Base-by-base conservation (phyloP, 2,113 vertebrate genomes). In the Corythoichthys intestinalis region DNA sequence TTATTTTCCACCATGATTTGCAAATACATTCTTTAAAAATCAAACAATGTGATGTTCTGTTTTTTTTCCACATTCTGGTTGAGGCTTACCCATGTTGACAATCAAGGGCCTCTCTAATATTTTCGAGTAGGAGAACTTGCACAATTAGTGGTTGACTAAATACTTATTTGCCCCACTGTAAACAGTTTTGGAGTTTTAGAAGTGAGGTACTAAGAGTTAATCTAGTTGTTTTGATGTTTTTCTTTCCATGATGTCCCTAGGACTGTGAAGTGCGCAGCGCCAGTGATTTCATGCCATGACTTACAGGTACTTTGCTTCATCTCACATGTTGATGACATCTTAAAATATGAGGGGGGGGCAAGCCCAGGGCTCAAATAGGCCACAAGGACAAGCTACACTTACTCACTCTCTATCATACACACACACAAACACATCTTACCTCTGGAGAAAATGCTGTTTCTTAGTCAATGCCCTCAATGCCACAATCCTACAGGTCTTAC, bases 391-490 rank as follows among this genome's bases (percentile, higher is more conserved):
- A 47, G 67, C 44, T 62, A 49, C 35, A 44, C 28, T 62, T 56
- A 60, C 28, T 64, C 57, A 17, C 50, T 67, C 49, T 54, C 50
- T 64, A 58, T 44, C 41, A 44, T 44, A 48, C 34, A 54, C 37
- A 54, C 13, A 71, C 50, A 3, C 17, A 57, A 52, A 69, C 64
- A 74, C 80, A 77, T 78, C 74, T 47, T 80, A 79, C 75, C 84
- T 84, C 80, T 74, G 77, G 75, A 87, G 75, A 81, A 84, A 89
- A 89, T 85, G 72, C 28, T 39, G 76, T 88, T 78, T 86, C 85
- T 91, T 90, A 90, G 84, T 90, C 87, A 90, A 77, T 87, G 88
- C 87, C 90, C 87, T 82, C 69, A 49, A 84, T 65, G 70, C 65
- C 60, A 59, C 64, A 77, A 77, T 83, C 86, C 79, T 83, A 87